Conservation (phyloP, 2,888 invertebrate genomes). For the Hartigia nigra region DNA sequence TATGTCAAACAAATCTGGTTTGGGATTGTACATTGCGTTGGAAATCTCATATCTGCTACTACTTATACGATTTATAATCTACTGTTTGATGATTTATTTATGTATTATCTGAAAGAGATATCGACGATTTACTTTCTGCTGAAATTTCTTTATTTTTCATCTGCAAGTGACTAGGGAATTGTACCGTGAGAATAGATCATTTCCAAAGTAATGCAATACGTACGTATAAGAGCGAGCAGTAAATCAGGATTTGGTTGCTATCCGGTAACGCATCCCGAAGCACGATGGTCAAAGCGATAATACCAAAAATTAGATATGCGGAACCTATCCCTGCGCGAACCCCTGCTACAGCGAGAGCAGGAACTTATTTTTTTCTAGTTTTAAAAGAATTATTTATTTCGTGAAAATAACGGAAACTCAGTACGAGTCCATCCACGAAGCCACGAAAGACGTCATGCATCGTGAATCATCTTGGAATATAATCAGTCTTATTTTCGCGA, state of each 20-base stretch:
- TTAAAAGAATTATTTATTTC: neutral
- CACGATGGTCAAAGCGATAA: neutral
- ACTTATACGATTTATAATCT: neutral
- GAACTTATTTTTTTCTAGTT: neutral
- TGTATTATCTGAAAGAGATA: neutral
- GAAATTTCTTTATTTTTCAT: neutral
- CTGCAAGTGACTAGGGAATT: neutral
- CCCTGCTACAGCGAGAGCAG: neutral
- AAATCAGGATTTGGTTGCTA: neutral
- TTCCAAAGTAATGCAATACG: neutral
- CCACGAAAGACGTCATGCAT: neutral
- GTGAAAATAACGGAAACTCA: neutral
- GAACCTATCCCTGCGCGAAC: neutral
- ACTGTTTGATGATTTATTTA: neutral
- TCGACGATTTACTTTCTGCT: neutral
- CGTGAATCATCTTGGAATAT: neutral
- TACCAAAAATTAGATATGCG: neutral
- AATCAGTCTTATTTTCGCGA: neutral
- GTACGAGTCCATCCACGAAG: neutral
- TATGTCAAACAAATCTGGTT: neutral
- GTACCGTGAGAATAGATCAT: neutral
- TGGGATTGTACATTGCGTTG: neutral
- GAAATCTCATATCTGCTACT: neutral
- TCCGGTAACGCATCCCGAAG: neutral
- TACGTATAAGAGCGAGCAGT: neutral